Evolutionary conservation across 2,113 vertebrate genomes (phyloP), one percentile per base, ranked within the genome.

Genomic region (Gambusia holbrooki): DNA sequence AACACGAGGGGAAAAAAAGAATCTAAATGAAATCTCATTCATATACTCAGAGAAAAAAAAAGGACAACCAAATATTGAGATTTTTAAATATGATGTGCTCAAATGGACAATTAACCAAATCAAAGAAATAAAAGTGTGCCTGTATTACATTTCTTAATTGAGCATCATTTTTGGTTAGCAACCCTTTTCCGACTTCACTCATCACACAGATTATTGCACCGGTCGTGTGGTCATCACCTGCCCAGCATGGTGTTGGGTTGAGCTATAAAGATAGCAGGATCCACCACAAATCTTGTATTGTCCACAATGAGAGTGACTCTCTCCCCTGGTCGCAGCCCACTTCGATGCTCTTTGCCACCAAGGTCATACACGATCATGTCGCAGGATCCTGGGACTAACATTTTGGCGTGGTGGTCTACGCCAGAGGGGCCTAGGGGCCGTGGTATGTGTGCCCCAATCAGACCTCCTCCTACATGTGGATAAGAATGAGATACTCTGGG

Each of bases 171-270:
- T 5, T 15, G 14, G 15, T 42, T 42, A 42, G 12, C 40, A 42
- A 14, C 40, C 2, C 40, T 42, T 15, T 42, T 37, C 35, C 2
- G 14, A 42, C 11, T 42, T 42, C 13, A 42, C 40, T 42, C 40
- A 15, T 42, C 40, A 42, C 40, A 42, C 40, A 14, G 40, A 42
- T 42, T 42, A 42, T 42, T 15, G 14, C 40, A n/a, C 25, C n/a
- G 1, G 22, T 58, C 51, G n/a, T n/a, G 22, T 10, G 25, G 22
- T 61, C 9, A 14, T 85, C 91, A 98, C 98, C 98, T 97, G 94
- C 98, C 98, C 92, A 99, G 93, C 98, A 99, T 99, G 62, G 98
- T 99, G 91, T 99, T 98, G 48, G 98, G 97, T 5, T 99, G 97
- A 74, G 98, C 98, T 2, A 96, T 99, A 89, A 99, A 99, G 90